These are phyloP conservation scores for Eulemur albifrons DNA, from an alignment of 2,797 vertebrate species.

Conservation along the genomic window DNA sequence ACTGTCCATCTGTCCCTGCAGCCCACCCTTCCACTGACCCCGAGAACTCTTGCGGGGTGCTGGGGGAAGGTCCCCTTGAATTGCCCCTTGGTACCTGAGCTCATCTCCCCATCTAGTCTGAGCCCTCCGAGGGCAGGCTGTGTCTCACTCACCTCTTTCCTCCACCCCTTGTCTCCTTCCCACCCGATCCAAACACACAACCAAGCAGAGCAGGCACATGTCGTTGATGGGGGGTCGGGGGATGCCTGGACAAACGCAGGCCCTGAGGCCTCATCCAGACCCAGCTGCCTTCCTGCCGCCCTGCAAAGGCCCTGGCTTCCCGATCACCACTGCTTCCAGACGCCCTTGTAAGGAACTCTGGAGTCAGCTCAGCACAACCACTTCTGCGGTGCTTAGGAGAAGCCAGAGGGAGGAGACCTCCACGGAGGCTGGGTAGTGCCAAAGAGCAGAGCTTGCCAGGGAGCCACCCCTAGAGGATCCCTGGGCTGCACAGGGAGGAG, in stretches of 20 bases:
- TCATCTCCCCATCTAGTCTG: not conserved
- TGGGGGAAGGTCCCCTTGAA: not conserved
- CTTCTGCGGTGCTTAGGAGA: not conserved
- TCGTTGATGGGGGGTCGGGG: no score
- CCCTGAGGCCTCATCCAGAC: not conserved
- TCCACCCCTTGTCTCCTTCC: not conserved
- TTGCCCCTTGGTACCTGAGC: not conserved
- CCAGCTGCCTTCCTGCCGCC: not conserved
- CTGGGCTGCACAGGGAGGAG: not conserved
- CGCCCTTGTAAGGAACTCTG: not conserved
- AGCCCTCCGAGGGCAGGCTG: not conserved
- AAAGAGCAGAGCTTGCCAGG: not conserved
- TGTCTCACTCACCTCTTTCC: not conserved
- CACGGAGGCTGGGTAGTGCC: rapidly evolving
- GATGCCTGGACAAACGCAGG: not conserved
- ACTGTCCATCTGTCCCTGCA: not conserved
- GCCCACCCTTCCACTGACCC: not conserved
- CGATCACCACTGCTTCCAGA: rapidly evolving
- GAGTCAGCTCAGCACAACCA: not conserved
- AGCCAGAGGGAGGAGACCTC: not conserved
- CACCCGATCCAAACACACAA: not conserved
- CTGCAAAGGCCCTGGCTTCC: not conserved
- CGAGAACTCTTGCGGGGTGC: not conserved
- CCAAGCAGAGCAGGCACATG: not conserved
- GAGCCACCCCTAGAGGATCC: not conserved